Evolutionary conservation across 2,113 vertebrate genomes (phyloP), one percentile per base, ranked within the genome.

Genomic region (Saguinus midas): DNA sequence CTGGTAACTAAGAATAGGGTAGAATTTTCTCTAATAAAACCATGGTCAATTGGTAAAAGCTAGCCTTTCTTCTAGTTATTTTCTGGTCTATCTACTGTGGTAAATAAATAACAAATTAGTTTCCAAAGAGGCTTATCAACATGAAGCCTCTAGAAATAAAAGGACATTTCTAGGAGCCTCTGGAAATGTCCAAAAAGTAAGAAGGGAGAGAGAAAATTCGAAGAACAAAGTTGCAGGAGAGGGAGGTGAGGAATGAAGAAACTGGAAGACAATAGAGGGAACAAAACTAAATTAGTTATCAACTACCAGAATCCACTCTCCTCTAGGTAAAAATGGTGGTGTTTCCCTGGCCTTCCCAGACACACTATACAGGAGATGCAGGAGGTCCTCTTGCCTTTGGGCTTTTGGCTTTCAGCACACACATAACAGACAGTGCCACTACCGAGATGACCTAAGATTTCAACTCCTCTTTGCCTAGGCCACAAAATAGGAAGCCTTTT

Each of bases 11-110:
- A 94, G 35, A 91, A 89, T 32, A 95, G 37, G 5, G 17, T 20
- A 91, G 29, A 90, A 66, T 92, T 66, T 86, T 68, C 79, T 79
- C 61, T 25, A 90, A 58, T 73, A 96, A 82, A 91, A 78, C 43
- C 14, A 92, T 27, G 45, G 45, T 11, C 81, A 91, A 55, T 12
- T 82, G 55, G 45, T n/a, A 80, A 80, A 86, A 94, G 72, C 20
- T 57, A 82, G 32, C 48, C 91, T 43, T 84, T 80, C 73, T 61
- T 96, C 23, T 43, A 85, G 14, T 70, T 94, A 86, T 32, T 70
- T 70, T 66, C n/a, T 66, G 61, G 64, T 35, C 40, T 52, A 66
- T 72, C 87, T 81, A 87, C 27, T 68, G 6, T 23, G 48, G 61
- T 68, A 9, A 61, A 18, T 17, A 72, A 96, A 92, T 16, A 88